Evolutionary conservation across 2,797 vertebrate genomes (phyloP), one percentile per base, ranked within the genome.

Genomic region (Silurus lanzhouensis): DNA sequence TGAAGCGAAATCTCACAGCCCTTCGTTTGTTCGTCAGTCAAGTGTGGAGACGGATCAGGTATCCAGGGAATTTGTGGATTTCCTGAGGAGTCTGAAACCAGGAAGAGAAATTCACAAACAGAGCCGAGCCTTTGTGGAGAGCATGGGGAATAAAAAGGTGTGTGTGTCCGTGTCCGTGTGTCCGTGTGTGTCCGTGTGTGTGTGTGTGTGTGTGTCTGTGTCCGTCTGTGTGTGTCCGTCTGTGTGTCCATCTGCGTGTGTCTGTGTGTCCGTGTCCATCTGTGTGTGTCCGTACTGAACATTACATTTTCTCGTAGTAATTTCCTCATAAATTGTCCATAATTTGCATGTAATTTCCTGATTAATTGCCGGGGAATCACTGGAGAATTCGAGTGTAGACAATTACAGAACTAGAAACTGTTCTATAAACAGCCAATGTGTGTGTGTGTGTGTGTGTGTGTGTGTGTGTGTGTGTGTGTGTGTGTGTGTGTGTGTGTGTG

Each of bases 51-150:
- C 97, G 0, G 97, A 99, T 85, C 93, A 97, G 10, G 97, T 96
- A 38, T 97, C 97, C 87, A 96, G 93, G 92, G 98, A 99, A 83
- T 99, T 99, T 85, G 89, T 95, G 64, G 98, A 99, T n/a, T 99
- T 98, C 91, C 92, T 99, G 90, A 99, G 98, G 94, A 95, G 93
- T 0, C 95, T 97, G 68, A 99, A 97, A 86, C 94, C 96, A 0
- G 98, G 97, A 44, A 94, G 97, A 83, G 98, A 99, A 61, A 95
- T 98, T 93, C 96, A 97, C 78, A 99, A 99, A 91, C 97, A 98
- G 89, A 97, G 96, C 91, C 94, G 97, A 60, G 88, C 93, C 10
- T 99, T 99, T 86, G 89, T 99, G 82, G 93, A 99, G 79, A 87
- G 91, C 89, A 96, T 98, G 97, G 95, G 94, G 38, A 96, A 94